These are phyloP conservation scores for Drosophila sechellia DNA, from an alignment of 1,140 invertebrate genomes.

Conservation along the genomic window DNA sequence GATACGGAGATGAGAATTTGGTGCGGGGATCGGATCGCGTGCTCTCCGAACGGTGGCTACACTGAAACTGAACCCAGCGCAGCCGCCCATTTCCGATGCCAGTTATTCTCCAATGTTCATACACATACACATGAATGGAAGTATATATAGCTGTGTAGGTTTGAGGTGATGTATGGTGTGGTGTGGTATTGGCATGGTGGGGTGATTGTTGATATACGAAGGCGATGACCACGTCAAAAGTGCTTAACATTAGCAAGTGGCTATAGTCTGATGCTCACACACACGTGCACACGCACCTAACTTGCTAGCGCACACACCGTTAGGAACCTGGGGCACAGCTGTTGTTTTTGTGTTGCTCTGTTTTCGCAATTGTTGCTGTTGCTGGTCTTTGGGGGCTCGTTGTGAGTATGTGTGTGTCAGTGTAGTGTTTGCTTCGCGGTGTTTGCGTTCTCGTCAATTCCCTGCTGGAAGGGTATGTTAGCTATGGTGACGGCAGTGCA, in stretches of 20 bases:
- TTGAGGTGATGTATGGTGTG: slow-evolving; percentile 17
- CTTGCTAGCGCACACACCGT: neutral
- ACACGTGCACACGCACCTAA: neutral
- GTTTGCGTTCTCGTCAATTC: slow-evolving; percentile 13
- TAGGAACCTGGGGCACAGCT: slow-evolving; percentile 30
- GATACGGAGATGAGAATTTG: slow-evolving; percentile 7
- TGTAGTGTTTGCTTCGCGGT: slow-evolving; percentile 28
- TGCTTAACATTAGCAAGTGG: slow-evolving; percentile 33
- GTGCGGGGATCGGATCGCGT: slow-evolving; percentile 49
- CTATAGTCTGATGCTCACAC: neutral
- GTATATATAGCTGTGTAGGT: neutral
- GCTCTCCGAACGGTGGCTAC: slow-evolving; percentile 70
- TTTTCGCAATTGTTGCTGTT: slow-evolving; percentile 19
- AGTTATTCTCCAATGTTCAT: too few relatives aligned
- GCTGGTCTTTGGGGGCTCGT: slow-evolving; percentile 35
- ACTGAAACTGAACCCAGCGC: slow-evolving; percentile 79
- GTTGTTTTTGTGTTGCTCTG: slow-evolving; percentile 27
- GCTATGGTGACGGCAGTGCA: neutral
- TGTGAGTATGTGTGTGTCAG: slow-evolving; percentile 11
- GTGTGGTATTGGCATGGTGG: slow-evolving; percentile 28
- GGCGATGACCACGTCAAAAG: slow-evolving; percentile 20
- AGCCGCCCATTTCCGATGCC: slow-evolving; percentile 56
- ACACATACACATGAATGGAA: too few relatives aligned
- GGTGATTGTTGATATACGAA: slow-evolving; percentile 78
- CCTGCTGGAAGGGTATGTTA: neutral